Evolutionary conservation across 2,113 vertebrate species (phyloP), one percentile per base, ranked within the genome.

Genomic region (Mormyrus lacerda): DNA sequence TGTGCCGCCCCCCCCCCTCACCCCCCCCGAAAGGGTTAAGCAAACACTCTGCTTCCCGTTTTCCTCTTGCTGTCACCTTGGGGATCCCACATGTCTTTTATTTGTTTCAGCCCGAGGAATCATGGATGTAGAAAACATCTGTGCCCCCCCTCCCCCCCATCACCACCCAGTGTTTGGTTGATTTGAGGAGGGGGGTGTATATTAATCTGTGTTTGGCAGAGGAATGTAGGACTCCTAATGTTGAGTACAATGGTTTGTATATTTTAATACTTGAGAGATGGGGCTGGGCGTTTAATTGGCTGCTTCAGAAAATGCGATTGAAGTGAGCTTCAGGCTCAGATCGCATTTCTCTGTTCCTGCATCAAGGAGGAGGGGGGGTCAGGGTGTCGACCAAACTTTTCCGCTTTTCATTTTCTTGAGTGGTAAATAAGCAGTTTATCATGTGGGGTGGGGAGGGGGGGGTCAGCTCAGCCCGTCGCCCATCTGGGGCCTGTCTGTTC

Each of bases 341-440:
- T 92, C 86, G 31, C 61, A 65, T 91, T 91, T 91, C 90, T 48
- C 10, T 31, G 44, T 89, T 86, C 90, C 89, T 61, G n/a, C 90
- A 89, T 90, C 69, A 91, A 88, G 86, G 84, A 39, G 13, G 79
- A 31, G 61, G 55, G 89, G 85, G 90, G 90, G 88, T 91, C 85
- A 13, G 48, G 55, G 91, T 89, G 87, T 89, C 39, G 82, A 90
- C 84, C 83, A 35, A 89, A 91, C 50, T 87, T 87, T 45, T 90
- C 84, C 85, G 3, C 89, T 90, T 91, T 90, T 91, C 92, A 89
- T 93, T 88, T 83, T 90, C 53, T 88, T 93, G 86, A 69, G 92
- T 87, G 27, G 85, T 90, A 89, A 92, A 55, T 91, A 90, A 76
- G 87, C 90, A 1, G 10, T 91, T 93, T 91, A 92, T 85, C 83